These are phyloP conservation scores for Gila robusta DNA, from an alignment of 2,797 vertebrate genomes.

Conservation along the genomic window DNA sequence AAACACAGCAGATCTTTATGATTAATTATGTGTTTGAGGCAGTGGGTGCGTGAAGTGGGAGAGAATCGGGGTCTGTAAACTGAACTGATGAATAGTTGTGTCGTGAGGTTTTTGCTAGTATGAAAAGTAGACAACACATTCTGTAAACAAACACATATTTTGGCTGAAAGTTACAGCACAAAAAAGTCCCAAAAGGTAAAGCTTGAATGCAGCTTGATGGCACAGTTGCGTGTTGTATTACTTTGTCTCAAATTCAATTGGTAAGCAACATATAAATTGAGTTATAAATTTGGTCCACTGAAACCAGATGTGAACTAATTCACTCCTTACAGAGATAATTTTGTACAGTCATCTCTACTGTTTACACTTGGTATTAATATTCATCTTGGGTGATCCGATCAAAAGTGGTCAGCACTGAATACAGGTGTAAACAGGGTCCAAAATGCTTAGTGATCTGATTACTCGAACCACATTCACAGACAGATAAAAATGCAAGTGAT, in stretches of 20 bases:
- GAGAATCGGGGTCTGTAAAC: slow-evolving; percentile 12
- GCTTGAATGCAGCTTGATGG: slow-evolving; percentile 56
- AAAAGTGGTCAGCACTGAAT: background rate
- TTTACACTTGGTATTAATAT: slow-evolving; percentile 29
- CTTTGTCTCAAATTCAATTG: slow-evolving; percentile 64
- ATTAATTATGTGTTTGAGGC: slow-evolving; percentile 55
- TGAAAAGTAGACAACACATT: slow-evolving; percentile 41
- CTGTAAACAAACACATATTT: slow-evolving; percentile 48
- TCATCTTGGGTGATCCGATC: slow-evolving; percentile 4
- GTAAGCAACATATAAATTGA: slow-evolving; percentile 66
- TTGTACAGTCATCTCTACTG: slow-evolving; percentile 33
- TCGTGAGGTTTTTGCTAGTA: slow-evolving; percentile 8
- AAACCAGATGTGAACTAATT: slow-evolving; percentile 79
- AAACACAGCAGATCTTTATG: slow-evolving; percentile 58
- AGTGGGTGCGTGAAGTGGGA: slow-evolving; percentile 29
- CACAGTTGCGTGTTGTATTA: slow-evolving; percentile 66
- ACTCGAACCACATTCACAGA: background rate
- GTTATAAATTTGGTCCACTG: slow-evolving; percentile 73
- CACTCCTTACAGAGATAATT: slow-evolving; percentile 64
- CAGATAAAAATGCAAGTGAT: background rate
- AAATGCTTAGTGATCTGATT: background rate
- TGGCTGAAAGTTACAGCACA: slow-evolving; percentile 9
- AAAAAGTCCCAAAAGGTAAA: slow-evolving; percentile 7
- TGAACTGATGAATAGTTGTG: slow-evolving; percentile 33
- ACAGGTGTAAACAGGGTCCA: slow-evolving; percentile 1